Evolutionary conservation across 1,140 invertebrate genomes (phyloP), one percentile per base, ranked within the genome.

Genomic region (Spodoptera litura): DNA sequence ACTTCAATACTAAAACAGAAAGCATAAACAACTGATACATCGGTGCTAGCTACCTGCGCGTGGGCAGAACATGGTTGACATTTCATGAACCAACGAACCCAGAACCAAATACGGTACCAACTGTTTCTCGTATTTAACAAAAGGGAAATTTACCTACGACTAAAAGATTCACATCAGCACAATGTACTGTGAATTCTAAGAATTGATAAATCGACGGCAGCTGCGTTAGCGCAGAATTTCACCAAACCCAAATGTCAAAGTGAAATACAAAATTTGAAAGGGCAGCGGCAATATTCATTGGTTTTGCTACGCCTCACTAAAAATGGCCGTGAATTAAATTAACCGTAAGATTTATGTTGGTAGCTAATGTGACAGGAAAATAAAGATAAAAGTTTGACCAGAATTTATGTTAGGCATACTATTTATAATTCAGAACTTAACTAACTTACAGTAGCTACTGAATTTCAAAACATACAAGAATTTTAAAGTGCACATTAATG

Each of bases 111-210:
- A 81, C 51, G 53, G 62, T 61, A 5, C 61, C 64, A 64, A 70
- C 13, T 10, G 61, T 52, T 68, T 27, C 64, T 27, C 8, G 25
- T 35, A 68, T 27, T 51, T 49, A 68, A 20, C 25, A 68, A 51
- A 68, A 52, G 64, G 64, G 20, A 76, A 86, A 86, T 83, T 84
- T 62, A 83, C 81, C 44, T 84, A 81, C 88, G 80, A 85, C 84
- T 85, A 81, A 58, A 78, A 64, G 72, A 79, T 83, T 80, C 82
- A 78, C 80, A 83, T 84, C 78, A 75, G 71, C 68, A 73, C 80
- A 76, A 83, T 82, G 77, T 84, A 73, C 64, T 27, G 58, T 71
- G 61, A 78, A 83, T 87, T 81, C 82, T 38, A 68, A 81, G 83
- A 83, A 84, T 53, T 78, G 77, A 85, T 81, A 81, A 81, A 83